Conservation (phyloP, 2,888 invertebrate genomes). For the Lymantria dispar region DNA sequence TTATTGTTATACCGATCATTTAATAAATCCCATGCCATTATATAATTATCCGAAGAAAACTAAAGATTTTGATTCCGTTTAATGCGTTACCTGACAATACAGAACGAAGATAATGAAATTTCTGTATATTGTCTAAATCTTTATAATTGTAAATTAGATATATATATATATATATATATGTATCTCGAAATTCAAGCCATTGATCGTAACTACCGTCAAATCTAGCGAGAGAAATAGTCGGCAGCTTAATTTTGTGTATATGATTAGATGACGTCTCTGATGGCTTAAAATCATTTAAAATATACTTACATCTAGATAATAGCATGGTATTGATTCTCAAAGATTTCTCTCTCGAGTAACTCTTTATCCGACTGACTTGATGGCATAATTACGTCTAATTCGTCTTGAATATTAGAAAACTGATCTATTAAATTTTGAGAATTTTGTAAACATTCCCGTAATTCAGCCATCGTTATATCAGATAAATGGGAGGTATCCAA, state of each 20-base stretch:
- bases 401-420: not conserved
- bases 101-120: not conserved
- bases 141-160: not conserved
- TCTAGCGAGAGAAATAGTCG: not conserved
- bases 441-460: not conserved
- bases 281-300: not conserved
- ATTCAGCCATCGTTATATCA: not conserved
- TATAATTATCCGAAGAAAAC: not conserved
- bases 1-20: not conserved
- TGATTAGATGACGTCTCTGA: not conserved
- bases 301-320: not conserved
- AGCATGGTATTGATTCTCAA: not conserved
- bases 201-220: not conserved
- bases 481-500: too few species aligned
- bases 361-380: not conserved
- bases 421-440: not conserved
- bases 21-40: not conserved
- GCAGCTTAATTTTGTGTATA: not conserved
- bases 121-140: not conserved
- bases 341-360: conserved; percentile 1
- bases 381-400: not conserved
- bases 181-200: not conserved
- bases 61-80: not conserved
- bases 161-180: not conserved
- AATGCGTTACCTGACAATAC: not conserved